A percentile compares a stretch with the other conserved stretches of the same genome.
phyloP scores from a whole-genome alignment of 2,797 vertebrate species.

The Leptoclinus maculatus region DNA sequence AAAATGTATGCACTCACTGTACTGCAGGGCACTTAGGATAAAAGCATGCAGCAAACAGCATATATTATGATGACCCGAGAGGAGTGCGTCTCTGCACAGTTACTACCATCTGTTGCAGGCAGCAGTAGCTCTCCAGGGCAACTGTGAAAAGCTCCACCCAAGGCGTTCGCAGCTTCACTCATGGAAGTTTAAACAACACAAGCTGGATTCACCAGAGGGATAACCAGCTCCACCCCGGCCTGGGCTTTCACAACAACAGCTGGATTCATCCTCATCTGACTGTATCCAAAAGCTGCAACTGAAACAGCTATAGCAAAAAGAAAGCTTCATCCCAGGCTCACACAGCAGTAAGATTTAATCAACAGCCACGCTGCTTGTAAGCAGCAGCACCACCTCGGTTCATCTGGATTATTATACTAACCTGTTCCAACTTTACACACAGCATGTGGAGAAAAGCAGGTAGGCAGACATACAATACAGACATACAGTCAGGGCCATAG shows the following conservation, averaged over 20 bases:
- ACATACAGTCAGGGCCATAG: not conserved
- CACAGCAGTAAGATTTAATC: conserved; percentile 23
- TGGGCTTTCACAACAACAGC: conserved; percentile 30
- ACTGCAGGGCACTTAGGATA: conserved; percentile 58
- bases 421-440: not conserved
- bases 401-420: not conserved
- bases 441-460: conserved; percentile 1
- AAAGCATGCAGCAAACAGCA: conserved; percentile 69
- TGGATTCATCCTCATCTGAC: conserved; percentile 17
- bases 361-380: not conserved
- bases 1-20: conserved; percentile 56
- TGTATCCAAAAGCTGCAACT: conserved; percentile 8
- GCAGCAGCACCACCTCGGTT: not conserved
- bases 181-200: conserved; percentile 40
- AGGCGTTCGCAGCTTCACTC: conserved; percentile 44
- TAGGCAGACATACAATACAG: not conserved
- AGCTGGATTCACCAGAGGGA: conserved; percentile 45
- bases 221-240: conserved; percentile 30
- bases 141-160: conserved; percentile 50
- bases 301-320: conserved; percentile 9
- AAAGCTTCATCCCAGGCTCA: not conserved
- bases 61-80: conserved; percentile 62
- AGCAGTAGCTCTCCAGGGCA: conserved; percentile 52
- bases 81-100: conserved; percentile 54
- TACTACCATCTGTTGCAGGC: conserved; percentile 66